Evolutionary conservation across 2,113 vertebrate species (phyloP), one percentile per base, ranked within the genome.

Genomic region (Triplophysa siluroides): DNA sequence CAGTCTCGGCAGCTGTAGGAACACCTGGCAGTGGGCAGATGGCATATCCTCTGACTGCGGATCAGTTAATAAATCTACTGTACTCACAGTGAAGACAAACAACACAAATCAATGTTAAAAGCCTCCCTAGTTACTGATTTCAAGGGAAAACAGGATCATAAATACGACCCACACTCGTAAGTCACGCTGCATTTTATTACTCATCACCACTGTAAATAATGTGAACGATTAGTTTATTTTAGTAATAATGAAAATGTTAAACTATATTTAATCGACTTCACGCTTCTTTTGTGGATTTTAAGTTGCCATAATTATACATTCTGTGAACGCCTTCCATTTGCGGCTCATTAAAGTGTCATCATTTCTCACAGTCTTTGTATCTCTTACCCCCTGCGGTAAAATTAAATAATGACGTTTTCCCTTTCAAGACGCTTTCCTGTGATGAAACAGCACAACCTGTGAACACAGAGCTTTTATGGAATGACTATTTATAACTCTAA

Each of bases 121-220:
- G 70, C 6, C 70, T 73, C 29, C 29, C 52, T 33, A 41, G 29
- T 21, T 56, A 56, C 54, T 56, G 19, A 52, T 52, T 52, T 52
- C 14, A 58, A 58, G 54, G 52, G 52, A 56, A 72, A 72, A 72
- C 26, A 56, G 70, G 21, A 26, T 58, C 21, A 71, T 33, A 72
- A 21, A 19, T 38, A 26, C 19, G 33, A 38, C 29, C 38, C 7
- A 18, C 24, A 45, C 43, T 69, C 43, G 50, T 69, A 71, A 33
- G 50, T 71, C 19, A 74, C 4, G 16, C 54, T n/a, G 38, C 41
- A 62, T 62, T 21, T 47, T 75, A 47, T 62, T 62, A 18, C 73
- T 67, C 41, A 66, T 56, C 41, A 75, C 23, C 66, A 75, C 65
- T 74, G 43, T 16, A 63, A 78, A 45, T 82, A 56, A 66, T 62